Base-by-base conservation (phyloP, 2,888 invertebrate species). In the Callosobruchus maculatus region DNA sequence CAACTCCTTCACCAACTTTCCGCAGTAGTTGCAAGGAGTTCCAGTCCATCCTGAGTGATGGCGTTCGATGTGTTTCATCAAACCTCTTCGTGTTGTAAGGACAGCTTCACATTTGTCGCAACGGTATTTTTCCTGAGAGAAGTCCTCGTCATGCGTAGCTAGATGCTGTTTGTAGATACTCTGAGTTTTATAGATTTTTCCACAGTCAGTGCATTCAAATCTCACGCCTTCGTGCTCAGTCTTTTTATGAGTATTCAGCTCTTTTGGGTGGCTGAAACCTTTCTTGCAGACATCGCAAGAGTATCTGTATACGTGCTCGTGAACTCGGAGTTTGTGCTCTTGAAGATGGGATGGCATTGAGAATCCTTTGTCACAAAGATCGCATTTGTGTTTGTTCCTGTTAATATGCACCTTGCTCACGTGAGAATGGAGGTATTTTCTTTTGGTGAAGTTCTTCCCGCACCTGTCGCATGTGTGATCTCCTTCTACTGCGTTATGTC, bases 231-330 rank as follows among this genome's bases (percentile, higher is more conserved):
- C 71, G n/a, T 76, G 76, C 0, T 68, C 21, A 20, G 30, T 49
- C 49, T 68, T 70, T 7, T 21, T n/a, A 49, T 76, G 76, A 22
- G 31, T 66, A 13, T 72, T 20, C 21, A 75, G 70, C 1, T 20
- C n/a, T 4, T 21, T 22, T 18, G 31, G 69, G 67, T 22, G 68
- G 21, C 21, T 71, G 67, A 71, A 75, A 67, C 72, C 70, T 20
- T 71, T 74, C 0, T 76, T 69, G n/a, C 72, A 72, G 4, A 67
- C 21, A 68, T 68, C 68, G 68, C 72, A 72, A 0, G 20, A 26
- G 30, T 72, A 72, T 22, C 88, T 87, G 74, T 87, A 89, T 0
- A 85, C 86, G 0, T 87, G 86, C 72, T 85, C 87, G 70, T 89
- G 89, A 22, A 80, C 80, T 7, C 22, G 7, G 67, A 80, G 71